Evolutionary conservation across 2,113 vertebrate genomes (phyloP), one percentile per base, ranked within the genome.

Genomic region (Zosterops hypoxanthus): DNA sequence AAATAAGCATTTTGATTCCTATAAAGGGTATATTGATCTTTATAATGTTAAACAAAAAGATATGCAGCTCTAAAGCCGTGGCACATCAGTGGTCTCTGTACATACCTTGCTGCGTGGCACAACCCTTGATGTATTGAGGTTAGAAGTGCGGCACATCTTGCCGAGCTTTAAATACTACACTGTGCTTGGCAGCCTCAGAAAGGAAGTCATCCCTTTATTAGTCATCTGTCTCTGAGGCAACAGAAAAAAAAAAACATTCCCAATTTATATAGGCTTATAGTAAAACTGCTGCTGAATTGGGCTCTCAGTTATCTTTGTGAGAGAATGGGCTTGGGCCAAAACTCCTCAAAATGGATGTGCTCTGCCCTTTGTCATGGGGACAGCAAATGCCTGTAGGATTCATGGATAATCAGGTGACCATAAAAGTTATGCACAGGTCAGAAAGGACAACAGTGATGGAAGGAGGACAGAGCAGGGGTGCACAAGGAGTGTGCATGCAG

Each of bases 1-100:
- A 50, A 76, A 5, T 19, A 42, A 47, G 2, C 5, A 8, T 78
- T 78, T 75, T 85, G 21, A 66, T 78, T 87, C 9, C 60, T 4
- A 1, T 5, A 5, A 6, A 28, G 6, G 3, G 1, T 69, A 24
- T 41, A 63, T 52, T 65, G 20, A 36, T 53, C 20, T 77, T 86
- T 24, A 6, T 57, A 50, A 18, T 0, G 0, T 39, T 29, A 59
- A 36, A n/a, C 7, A 57, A 81, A 84, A 75, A 5, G 2, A 52
- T 29, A 12, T 4, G 41, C 26, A 63, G 14, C 49, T 87, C 23
- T 55, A 59, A 92, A 70, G 16, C 33, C 66, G 5, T n/a, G 56
- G 47, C 16, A 20, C 11, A 13, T 70, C 53, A 33, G 3, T 36
- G 26, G 47, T 79, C n/a, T 26, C 44, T 61, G 39, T 17, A 23